Base-by-base conservation (phyloP, 1,140 invertebrate species). In the Drosophila tsacasi region DNA sequence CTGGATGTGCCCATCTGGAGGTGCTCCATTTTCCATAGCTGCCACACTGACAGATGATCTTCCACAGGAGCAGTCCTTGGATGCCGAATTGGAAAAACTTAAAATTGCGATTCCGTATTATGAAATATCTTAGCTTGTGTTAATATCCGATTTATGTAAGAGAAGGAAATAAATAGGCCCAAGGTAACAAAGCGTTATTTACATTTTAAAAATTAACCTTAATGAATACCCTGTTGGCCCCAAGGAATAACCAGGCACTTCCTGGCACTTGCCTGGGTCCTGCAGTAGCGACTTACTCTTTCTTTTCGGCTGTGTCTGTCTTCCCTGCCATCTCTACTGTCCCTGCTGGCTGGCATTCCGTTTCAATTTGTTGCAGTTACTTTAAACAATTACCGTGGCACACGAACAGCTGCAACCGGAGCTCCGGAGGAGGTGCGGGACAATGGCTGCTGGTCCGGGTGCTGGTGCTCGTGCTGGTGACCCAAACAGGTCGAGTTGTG, bases 321-420 rank as follows among this genome's bases (percentile, higher is more conserved):
- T 17, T 17, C 32, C 44, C 44, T 35, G 27, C 40, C 40, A 42
- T 19, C 9, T 42, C 39, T 52, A 37, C 32, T 44, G 44, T 42
- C 4, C 9, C 44, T 52, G 42, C 32, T 44, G 44, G 27, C 55
- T 44, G 55, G 47, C 57, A 65, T 76, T 69, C 52, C 52, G 54
- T 68, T 81, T 85, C 73, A 84, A 85, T 84, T 85, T 79, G 80
- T 75, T 62, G 75, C 64, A 83, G 67, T 83, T 84, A 84, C 82
- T 84, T 84, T 84, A 85, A 85, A 81, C 81, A 84, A 84, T 84
- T 84, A 81, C 82, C 77, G 61, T 60, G 66, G 68, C 66, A 84
- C 77, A 84, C 81, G 81, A 84, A 84, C 49, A 47, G 58, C 73
- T 69, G 69, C 69, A 60, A 60, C n/a, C 19, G 32, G 23, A 39